phyloP scores from a whole-genome alignment of 2,797 vertebrate genomes.

The Lemur catta region DNA sequence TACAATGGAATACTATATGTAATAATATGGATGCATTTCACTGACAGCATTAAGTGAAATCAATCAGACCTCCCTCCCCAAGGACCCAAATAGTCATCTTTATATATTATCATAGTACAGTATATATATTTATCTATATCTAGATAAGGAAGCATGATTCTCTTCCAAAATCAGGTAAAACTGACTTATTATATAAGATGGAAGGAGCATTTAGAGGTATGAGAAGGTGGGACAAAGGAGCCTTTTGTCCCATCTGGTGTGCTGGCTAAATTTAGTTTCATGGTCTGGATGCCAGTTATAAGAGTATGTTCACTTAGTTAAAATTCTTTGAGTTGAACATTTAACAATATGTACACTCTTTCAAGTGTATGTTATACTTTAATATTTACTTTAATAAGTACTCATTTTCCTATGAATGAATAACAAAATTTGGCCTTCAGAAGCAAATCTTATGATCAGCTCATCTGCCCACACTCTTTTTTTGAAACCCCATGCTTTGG shows the following conservation, averaged over 20 bases:
- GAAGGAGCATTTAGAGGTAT: background rate
- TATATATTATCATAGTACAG: background rate
- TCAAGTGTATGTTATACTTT: background rate
- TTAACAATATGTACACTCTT: background rate
- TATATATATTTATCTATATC: background rate
- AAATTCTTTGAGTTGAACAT: background rate
- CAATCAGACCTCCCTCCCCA: background rate
- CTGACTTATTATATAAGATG: background rate
- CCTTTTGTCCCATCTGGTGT: background rate
- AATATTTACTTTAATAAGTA: background rate
- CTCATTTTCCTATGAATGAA: background rate
- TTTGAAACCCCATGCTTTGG: background rate
- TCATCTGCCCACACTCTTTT: background rate
- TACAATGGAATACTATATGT: background rate
- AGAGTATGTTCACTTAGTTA: background rate
- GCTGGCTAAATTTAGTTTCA: constrained; percentile 14
- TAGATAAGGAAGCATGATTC: background rate
- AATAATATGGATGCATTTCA: background rate
- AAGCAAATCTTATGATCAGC: background rate
- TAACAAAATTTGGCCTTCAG: background rate
- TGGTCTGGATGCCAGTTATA: background rate
- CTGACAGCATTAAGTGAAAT: background rate
- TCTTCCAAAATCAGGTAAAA: background rate
- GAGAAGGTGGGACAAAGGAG: background rate
- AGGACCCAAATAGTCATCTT: background rate